Evolutionary conservation across 2,113 vertebrate species (phyloP).

Genomic region (Phoenicopterus ruber): DNA sequence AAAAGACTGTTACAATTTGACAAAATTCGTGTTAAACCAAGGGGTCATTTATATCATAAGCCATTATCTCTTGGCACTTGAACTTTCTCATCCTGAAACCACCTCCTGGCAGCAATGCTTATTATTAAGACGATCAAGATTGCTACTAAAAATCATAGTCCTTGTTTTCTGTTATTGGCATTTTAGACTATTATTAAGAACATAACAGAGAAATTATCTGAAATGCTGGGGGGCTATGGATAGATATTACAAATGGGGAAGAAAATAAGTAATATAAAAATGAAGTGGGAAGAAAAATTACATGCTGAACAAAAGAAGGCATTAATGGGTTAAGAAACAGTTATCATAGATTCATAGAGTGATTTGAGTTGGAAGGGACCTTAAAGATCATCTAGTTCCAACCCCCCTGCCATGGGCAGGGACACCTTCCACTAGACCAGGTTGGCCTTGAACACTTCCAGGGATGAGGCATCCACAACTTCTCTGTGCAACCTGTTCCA

Average conservation of each 20-base stretch:
- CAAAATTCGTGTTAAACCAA: constrained; percentile 55
- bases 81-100: constrained; percentile 25
- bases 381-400: too few species aligned
- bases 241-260: neutral
- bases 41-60: constrained; percentile 41
- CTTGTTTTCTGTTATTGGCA: neutral
- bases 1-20: constrained; percentile 31
- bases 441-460: too few species aligned
- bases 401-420: too few species aligned
- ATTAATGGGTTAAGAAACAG: neutral
- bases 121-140: neutral
- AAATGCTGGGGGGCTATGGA: neutral
- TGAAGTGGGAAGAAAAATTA: neutral
- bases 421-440: too few species aligned
- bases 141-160: neutral
- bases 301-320: neutral
- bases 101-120: neutral
- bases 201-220: neutral
- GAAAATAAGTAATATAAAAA: neutral
- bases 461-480: too few species aligned
- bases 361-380: too few species aligned
- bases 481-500: too few species aligned
- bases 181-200: neutral
- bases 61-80: constrained; percentile 40
- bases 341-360: neutral